Evolutionary conservation across 2,797 vertebrate genomes (phyloP).

Genomic region (Thamnophis elegans): DNA sequence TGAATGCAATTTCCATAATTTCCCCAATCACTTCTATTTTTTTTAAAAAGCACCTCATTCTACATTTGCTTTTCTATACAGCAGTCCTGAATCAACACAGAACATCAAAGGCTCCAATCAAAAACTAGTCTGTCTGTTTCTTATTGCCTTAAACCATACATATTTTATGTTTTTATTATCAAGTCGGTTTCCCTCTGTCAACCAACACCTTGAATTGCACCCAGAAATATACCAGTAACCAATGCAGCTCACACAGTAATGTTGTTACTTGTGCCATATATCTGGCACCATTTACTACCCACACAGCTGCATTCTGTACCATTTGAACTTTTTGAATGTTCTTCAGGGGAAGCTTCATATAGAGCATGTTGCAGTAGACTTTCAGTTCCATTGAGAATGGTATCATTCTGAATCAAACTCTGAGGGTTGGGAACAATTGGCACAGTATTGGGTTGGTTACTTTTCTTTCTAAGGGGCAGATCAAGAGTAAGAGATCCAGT

Average conservation of each 20-base stretch:
- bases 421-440: neutral
- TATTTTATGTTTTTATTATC: neutral
- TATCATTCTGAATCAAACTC: neutral
- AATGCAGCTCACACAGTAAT: neutral
- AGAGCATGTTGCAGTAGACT: neutral
- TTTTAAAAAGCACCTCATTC: neutral
- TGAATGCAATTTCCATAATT: neutral
- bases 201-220: neutral
- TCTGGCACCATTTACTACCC: neutral
- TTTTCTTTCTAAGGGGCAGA: neutral
- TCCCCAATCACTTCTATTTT: neutral
- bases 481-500: neutral
- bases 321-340: neutral
- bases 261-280: neutral
- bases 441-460: neutral
- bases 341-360: neutral
- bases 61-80: neutral
- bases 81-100: neutral
- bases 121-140: neutral
- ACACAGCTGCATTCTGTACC: neutral
- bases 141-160: neutral
- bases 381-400: neutral
- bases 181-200: neutral
- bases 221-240: neutral
- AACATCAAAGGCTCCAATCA: neutral